Evolutionary conservation across 2,797 vertebrate genomes (phyloP), one percentile per base, ranked within the genome.

Genomic region (Silurus lanzhouensis): DNA sequence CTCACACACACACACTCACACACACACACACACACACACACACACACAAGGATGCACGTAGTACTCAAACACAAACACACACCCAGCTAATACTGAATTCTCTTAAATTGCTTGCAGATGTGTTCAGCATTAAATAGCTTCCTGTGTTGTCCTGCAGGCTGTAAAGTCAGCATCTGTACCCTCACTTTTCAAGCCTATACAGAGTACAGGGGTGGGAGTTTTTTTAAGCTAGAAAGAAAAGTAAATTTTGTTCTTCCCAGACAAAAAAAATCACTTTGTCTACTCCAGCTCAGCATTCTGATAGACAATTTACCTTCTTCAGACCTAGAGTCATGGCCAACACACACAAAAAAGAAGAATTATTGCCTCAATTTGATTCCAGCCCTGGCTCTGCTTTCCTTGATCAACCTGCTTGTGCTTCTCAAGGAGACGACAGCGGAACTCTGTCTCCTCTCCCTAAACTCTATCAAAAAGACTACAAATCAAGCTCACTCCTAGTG

Each of bases 321-420:
- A 79, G 84, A 0, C 71, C 77, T 83, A 92, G 90, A 93, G 81
- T 0, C 90, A 87, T 78, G 88, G 83, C 92, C 92, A 90, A 87
- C 84, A 89, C 80, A 64, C 87, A 91, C 77, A 86, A 80, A 90
- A 93, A 92, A 92, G 86, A 92, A 92, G 90, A 94, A 93, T 93
- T 90, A 91, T 90, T 86, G 87, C 83, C 89, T 90, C 89, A 87
- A 83, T 91, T 93, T 92, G 88, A 89, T 92, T 93, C 87, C 89
- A 94, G 92, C 84, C 86, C 91, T 83, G 44, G 87, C 90, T 85
- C 89, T 90, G 85, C 90, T 90, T 48, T 89, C 91, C 90, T 91
- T 94, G 93, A 96, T 95, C 94, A 95, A 94, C 91, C 89, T 87
- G 87, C 91, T 94, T 95, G 90, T 94, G 88, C 92, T 93, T 91